Conservation (phyloP, 2,797 vertebrate species). For the Sebastolobus alascanus region DNA sequence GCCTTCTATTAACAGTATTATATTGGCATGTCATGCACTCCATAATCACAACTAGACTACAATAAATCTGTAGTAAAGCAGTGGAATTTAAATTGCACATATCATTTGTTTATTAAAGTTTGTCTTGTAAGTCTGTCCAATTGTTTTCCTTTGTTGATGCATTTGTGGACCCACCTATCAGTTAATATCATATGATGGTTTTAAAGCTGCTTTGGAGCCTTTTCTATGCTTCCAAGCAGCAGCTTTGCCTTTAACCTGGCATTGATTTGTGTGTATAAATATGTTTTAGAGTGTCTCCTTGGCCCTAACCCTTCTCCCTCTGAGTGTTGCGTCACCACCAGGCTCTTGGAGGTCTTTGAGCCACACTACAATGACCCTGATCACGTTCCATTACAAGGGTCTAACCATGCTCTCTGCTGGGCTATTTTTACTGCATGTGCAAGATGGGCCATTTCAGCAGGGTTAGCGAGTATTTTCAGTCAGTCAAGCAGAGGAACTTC, state of each 20-base stretch:
- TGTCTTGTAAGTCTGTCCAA: not conserved
- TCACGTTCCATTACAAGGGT: slow-evolving; percentile 55
- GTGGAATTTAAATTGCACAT: not conserved
- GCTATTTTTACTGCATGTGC: slow-evolving; percentile 66
- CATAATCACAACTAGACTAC: not conserved
- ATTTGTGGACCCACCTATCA: not conserved
- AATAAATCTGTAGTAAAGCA: not conserved
- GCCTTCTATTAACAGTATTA: not conserved
- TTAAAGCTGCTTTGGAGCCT: not conserved
- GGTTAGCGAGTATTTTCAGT: slow-evolving; percentile 44
- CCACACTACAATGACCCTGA: slow-evolving; percentile 54
- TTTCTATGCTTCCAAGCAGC: not conserved
- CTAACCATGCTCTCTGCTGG: slow-evolving; percentile 29
- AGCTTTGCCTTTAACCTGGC: not conserved
- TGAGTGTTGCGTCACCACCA: slow-evolving; percentile 12
- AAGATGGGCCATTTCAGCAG: slow-evolving; percentile 52
- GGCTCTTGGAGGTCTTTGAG: slow-evolving; percentile 39
- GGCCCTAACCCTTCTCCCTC: not conserved
- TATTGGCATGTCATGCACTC: not conserved
- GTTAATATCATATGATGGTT: not conserved
- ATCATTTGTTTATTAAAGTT: not conserved
- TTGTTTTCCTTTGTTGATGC: slow-evolving; percentile 2
- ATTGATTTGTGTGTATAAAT: not conserved
- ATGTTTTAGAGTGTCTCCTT: not conserved
- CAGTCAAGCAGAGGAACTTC: slow-evolving; percentile 44